Evolutionary conservation across 37 sponge, comb jelly and placozoan genomes (phyloP).

Genomic region (Halichondria panicea): DNA sequence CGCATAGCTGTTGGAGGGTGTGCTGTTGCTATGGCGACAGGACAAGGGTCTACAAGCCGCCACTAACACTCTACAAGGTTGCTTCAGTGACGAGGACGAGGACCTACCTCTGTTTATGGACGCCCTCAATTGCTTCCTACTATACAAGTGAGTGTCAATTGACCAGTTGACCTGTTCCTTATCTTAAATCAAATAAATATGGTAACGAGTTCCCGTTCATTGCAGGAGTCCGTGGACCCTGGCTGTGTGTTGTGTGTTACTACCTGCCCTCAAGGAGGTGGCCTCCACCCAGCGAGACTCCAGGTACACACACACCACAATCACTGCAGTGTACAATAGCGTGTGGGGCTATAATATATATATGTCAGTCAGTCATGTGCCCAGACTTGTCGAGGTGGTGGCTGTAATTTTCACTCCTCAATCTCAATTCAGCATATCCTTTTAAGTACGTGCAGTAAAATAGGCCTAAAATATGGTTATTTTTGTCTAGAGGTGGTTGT

Average conservation of each 20-base stretch:
- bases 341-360: not conserved
- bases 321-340: no score
- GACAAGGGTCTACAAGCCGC: constrained; percentile 53
- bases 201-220: no score
- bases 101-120: constrained; percentile 22
- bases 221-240: constrained; percentile 50
- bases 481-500: no score
- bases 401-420: no score
- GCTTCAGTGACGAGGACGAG: constrained; percentile 16
- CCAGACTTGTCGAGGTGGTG: not conserved
- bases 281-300: not conserved
- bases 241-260: constrained; percentile 43
- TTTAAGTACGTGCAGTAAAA: no score
- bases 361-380: not conserved
- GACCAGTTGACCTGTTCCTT: not conserved
- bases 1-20: constrained; percentile 22
- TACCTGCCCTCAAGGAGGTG: constrained; percentile 36
- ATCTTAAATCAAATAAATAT: not conserved
- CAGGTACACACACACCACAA: constrained; percentile 10
- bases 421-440: no score
- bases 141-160: constrained; percentile 17
- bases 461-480: no score
- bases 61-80: constrained; percentile 30
- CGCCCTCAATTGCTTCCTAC: constrained; percentile 19
- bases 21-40: constrained; percentile 24